Evolutionary conservation across 2,113 vertebrate species (phyloP).

Genomic region (Charadrius vociferus): DNA sequence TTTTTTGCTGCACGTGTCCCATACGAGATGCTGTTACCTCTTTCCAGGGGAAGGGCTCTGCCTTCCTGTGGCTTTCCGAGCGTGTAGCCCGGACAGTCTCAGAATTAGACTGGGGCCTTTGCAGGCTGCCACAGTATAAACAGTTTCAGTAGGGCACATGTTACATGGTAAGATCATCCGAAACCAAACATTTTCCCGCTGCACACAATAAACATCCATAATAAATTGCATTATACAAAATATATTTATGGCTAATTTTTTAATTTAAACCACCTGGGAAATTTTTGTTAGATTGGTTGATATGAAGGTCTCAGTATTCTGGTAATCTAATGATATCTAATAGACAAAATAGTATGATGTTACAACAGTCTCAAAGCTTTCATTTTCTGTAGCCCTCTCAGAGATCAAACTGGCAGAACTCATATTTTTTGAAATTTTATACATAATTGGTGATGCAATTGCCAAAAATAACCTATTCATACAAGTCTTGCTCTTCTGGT

Average conservation of each 20-base stretch:
- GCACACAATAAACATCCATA: slow-evolving; percentile 68
- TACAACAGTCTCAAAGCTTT: slow-evolving; percentile 59
- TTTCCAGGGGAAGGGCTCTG: not conserved
- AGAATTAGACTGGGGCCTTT: not conserved
- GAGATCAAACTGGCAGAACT: slow-evolving; percentile 65
- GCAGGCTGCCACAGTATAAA: slow-evolving; percentile 9
- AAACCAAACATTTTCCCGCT: slow-evolving; percentile 59
- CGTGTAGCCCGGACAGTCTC: rapidly evolving
- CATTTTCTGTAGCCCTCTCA: slow-evolving; percentile 60
- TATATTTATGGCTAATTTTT: slow-evolving; percentile 74
- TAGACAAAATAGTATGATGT: slow-evolving; percentile 69
- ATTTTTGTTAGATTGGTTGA: slow-evolving; percentile 56
- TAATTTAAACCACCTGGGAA: slow-evolving; percentile 65
- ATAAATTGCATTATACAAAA: slow-evolving; percentile 72
- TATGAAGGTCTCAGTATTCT: slow-evolving; percentile 52
- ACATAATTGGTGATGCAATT: slow-evolving; percentile 74
- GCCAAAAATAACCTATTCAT: slow-evolving; percentile 77
- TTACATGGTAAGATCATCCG: slow-evolving; percentile 32
- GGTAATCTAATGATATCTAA: slow-evolving; percentile 74
- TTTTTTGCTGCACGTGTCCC: not conserved
- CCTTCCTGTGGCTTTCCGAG: slow-evolving; percentile 9
- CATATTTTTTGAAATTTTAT: slow-evolving; percentile 77
- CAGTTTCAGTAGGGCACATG: slow-evolving; percentile 29
- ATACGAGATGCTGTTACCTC: not conserved
- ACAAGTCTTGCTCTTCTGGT: slow-evolving; percentile 71